Base-by-base conservation (phyloP, 2,113 vertebrate species). In the Propithecus coquereli region DNA sequence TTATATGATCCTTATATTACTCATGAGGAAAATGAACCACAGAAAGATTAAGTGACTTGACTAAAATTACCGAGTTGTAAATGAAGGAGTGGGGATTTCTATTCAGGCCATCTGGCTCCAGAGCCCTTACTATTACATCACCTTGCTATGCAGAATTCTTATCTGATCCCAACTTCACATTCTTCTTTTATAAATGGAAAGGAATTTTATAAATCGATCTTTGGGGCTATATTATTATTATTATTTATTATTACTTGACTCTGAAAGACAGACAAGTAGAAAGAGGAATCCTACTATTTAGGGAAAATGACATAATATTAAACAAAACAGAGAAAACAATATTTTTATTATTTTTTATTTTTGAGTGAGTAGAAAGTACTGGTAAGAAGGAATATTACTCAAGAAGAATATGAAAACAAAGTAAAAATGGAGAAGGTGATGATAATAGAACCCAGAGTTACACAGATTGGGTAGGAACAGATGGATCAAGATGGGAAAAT, bases 101-200 rank as follows among this genome's bases (percentile, higher is more conserved):
- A 20, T 54, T 17, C 27, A 70, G 17, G 23, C 11, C 85, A 50
- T 47, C 3, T 34, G 43, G 40, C 45, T 74, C 30, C 25, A 52
- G 16, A n/a, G 17, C 52, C 8, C 34, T 13, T 65, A 16, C 7
- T 57, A 0, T 43, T 50, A 25, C 3, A 22, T 6, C 50, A n/a
- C 22, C 25, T 30, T 63, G 16, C 3, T 85, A 7, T 37, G 59
- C 27, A 66, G 3, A 45, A 52, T 77, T 32, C 8, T 59, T 34
- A 37, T 50, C 63, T 79, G 27, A 73, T 40, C 18, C 32, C 22
- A 81, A 2, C 10, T 76, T 79, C 47, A 57, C 30, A 18, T 76
- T 88, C 10, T 91, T 87, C 7, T 86, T 95, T 92, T 77, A 85
- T 50, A 66, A 65, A 89, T 63, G 54, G 74, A 54, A 89, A 68